Conservation (phyloP, 2,888 invertebrate species). For the Acanthosepion lycidas region DNA sequence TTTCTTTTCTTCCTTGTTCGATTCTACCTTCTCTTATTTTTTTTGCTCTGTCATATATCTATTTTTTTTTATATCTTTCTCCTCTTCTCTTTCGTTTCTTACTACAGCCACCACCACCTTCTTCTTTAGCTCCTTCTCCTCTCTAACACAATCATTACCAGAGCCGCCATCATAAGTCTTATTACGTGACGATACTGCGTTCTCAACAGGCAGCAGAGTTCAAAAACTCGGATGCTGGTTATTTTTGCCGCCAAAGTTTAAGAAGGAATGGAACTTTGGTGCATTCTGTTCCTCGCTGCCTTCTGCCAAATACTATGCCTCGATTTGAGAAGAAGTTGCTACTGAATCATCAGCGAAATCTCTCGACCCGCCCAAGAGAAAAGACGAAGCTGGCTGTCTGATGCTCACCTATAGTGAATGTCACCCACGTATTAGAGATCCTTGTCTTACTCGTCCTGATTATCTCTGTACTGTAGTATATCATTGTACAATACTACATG, state of each 20-base stretch:
- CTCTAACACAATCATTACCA: not conserved
- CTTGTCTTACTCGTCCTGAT: no score
- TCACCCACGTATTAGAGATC: not conserved
- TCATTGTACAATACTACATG: not conserved
- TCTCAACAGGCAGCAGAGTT: not conserved
- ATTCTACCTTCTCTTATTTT: not conserved
- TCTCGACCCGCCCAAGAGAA: not conserved
- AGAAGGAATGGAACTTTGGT: not conserved
- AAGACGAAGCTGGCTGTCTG: not conserved
- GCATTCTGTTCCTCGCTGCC: not conserved
- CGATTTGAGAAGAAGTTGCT: not conserved
- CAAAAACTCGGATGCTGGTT: conserved; percentile 33
- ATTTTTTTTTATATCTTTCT: not conserved
- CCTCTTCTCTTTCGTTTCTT: not conserved
- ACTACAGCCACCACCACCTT: not conserved
- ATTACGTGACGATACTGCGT: not conserved
- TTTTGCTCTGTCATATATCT: not conserved
- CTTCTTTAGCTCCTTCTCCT: not conserved
- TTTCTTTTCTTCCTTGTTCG: not conserved
- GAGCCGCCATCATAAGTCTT: not conserved
- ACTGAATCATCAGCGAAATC: not conserved
- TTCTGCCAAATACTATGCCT: not conserved
- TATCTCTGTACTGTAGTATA: not conserved
- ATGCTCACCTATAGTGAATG: not conserved
- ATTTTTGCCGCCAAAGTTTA: not conserved